Evolutionary conservation across 2,888 invertebrate species (phyloP), one percentile per base, ranked within the genome.

Genomic region (Atrina japonica): DNA sequence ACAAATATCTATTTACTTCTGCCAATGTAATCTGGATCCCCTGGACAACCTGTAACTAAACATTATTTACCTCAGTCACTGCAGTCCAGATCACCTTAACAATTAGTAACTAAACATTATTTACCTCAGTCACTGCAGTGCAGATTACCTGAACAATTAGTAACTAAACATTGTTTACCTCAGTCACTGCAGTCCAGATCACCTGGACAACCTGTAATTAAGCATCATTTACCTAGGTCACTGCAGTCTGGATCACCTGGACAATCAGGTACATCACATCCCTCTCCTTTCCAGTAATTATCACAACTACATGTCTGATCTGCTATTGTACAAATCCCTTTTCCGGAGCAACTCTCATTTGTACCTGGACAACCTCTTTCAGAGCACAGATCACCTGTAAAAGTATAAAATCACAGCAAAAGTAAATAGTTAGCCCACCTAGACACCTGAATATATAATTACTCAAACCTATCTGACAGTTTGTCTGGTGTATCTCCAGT

Each of bases 51-150:
- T 85, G 9, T 61, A 61, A 59, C 85, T 35, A 23, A 40, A 29
- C 18, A 86, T 5, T 66, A 77, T 70, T 84, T 83, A n/a, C 75
- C 75, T 29, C 75, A 61, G 1, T 77, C 66, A 30, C 43, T 75
- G 69, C 85, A 85, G 11, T 35, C 79, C 11, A 81, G 82, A n/a
- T 78, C 77, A 0, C 84, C 85, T 7, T 81, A 79, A 56, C 86
- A 86, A 52, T 85, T 77, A 7, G 55, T 16, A 1, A 67, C 75
- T 18, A 69, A 72, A 11, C 85, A 84, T 1, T 75, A 77, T 1
- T 61, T 41, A 23, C 78, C 70, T 35, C 11, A 7, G 11, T 56
- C 67, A 41, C 60, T 80, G 55, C 77, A 79, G 3, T 56, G 35
- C 61, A 49, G 49, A 41, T 50, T 40, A 25, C 86, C 86, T 30